Base-by-base conservation (phyloP, 2,888 invertebrate species). In the Metopia argyrocephala region DNA sequence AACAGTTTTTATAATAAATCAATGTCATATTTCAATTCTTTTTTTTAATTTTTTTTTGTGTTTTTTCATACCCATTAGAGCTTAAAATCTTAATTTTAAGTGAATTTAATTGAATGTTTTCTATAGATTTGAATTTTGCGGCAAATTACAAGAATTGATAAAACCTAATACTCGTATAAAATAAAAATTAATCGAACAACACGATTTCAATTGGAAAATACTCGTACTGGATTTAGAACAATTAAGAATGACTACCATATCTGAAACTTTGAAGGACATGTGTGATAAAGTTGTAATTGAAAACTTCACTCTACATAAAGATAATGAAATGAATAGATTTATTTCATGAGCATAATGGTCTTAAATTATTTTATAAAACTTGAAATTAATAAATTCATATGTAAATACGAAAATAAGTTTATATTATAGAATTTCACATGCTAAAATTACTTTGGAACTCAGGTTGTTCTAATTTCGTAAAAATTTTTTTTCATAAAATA, bases 1-100 rank as follows among this genome's bases (percentile, higher is more conserved):
- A 61, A 62, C 54, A 31, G 20, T 79, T 57, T 79, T 38, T 69
- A 27, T 52, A 79, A 75, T 74, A 75, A 74, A 79, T 74, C 75
- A 79, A 69, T 75, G 75, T 69, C 75, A 75, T 71, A 78, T 65
- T 64, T 75, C 59, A 54, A 6, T 18, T 38, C 12, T 20, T 15
- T 61, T 61, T 38, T 25, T 45, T 2, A 18, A 61, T 23, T 64
- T 57, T 69, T 52, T 61, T 61, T 61, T 61, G 18, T 48, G 21
- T 48, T 46, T 46, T 2, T 56, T 38, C 15, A 38, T 38, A 9
- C 12, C 38, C 38, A 9, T 0, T 38, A 7, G n/a, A 20, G 20
- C 5, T 56, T 56, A 56, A 70, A 46, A 59, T 71, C 54, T 73
- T 65, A 59, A 65, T 61, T 61, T 61, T 65, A 65, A 52, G 6